Conservation (phyloP, 64 coral and sea anemone species). For the Montipora capricornis region DNA sequence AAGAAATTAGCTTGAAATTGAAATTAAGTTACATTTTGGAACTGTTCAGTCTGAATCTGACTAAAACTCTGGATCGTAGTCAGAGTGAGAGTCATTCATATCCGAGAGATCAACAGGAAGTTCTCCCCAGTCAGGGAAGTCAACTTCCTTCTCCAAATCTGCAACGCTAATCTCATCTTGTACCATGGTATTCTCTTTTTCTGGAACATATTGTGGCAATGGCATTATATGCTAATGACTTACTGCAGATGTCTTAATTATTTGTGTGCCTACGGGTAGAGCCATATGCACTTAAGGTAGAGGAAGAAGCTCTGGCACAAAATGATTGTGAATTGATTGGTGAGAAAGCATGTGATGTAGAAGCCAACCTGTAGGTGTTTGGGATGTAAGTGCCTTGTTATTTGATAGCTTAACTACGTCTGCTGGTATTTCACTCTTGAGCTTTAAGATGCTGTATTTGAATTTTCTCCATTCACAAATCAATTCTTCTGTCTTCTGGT, state of each 20-base stretch:
- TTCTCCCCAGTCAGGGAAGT: not conserved
- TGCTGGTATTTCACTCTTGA: conserved; percentile 51
- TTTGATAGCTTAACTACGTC: conserved; percentile 37
- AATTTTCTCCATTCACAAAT: conserved; percentile 57
- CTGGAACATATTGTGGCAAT: conserved; percentile 27
- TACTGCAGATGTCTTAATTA: conserved; percentile 45
- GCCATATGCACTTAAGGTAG: conserved; percentile 22
- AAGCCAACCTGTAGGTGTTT: conserved; percentile 72
- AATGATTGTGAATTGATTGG: conserved; percentile 35
- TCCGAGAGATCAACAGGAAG: conserved; percentile 31
- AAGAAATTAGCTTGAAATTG: not conserved
- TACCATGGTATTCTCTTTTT: conserved; percentile 19
- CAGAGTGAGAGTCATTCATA: conserved; percentile 29
- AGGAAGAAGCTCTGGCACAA: conserved; percentile 35
- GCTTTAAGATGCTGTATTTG: conserved; percentile 61
- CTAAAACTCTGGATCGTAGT: conserved; percentile 12
- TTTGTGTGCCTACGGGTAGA: conserved; percentile 50
- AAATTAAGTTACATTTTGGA: conserved; percentile 30
- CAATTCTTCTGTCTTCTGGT: conserved; percentile 55
- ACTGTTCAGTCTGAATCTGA: conserved; percentile 50
- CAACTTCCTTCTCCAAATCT: conserved; percentile 18
- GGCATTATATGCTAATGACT: conserved; percentile 48
- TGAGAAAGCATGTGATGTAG: conserved; percentile 46
- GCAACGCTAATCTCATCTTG: not conserved
- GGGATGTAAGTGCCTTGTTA: conserved; percentile 26